Evolutionary conservation across 1,140 invertebrate genomes (phyloP).

Genomic region (Rhyzopertha dominica): DNA sequence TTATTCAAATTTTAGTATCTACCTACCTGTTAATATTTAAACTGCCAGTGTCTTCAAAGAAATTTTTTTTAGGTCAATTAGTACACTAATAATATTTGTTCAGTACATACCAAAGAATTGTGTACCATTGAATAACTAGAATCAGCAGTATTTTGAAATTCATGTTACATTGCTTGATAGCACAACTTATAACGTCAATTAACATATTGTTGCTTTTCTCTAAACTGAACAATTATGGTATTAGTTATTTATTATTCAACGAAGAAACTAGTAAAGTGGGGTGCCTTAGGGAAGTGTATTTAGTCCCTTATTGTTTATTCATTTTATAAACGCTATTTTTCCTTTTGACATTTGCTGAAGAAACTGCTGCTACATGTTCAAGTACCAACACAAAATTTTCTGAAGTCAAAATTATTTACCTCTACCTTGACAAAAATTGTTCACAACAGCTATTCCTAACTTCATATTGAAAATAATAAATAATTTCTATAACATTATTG

Average conservation of each 20-base stretch:
- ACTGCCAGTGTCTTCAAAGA: no score
- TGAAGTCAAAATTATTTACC: background rate
- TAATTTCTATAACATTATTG: background rate
- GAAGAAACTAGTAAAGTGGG: background rate
- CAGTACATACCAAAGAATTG: no score
- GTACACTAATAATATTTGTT: no score
- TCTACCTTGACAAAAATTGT: slow-evolving; percentile 1
- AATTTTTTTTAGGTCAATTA: no score
- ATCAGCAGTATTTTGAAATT: background rate
- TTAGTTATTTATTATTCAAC: background rate
- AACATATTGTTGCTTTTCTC: background rate
- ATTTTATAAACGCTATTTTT: background rate
- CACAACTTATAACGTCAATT: background rate
- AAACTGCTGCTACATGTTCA: background rate
- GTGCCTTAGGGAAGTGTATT: background rate
- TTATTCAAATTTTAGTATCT: no score
- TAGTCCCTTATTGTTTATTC: slow-evolving; percentile 2
- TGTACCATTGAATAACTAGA: background rate
- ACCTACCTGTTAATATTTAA: no score
- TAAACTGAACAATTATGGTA: background rate
- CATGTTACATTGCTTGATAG: background rate
- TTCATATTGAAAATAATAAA: background rate
- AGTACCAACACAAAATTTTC: background rate
- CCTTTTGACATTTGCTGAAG: background rate
- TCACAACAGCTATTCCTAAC: background rate